phyloP scores from a whole-genome alignment of 2,113 vertebrate genomes.

The Leucoraja erinaceus region DNA sequence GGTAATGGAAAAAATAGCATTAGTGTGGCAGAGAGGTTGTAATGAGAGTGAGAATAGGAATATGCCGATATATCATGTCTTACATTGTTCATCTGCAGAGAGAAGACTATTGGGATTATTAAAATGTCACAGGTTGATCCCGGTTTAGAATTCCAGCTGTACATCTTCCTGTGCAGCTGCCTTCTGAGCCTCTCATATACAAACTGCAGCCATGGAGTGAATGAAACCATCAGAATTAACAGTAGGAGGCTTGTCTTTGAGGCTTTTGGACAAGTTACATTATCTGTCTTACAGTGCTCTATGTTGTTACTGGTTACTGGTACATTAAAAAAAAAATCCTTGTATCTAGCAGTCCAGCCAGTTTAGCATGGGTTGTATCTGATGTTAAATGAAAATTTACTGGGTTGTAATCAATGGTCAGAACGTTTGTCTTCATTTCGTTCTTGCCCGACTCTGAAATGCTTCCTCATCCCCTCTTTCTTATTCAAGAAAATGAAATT shows the following conservation, averaged over 20 bases:
- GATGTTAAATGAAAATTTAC: not conserved
- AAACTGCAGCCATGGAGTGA: not conserved
- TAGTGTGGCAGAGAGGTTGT: conserved; percentile 20
- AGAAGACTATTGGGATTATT: conserved; percentile 25
- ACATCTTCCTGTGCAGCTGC: not conserved
- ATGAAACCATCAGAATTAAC: conserved; percentile 6
- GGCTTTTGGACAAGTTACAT: not conserved
- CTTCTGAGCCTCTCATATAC: conserved; percentile 17
- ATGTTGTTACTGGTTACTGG: not conserved
- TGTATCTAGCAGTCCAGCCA: not conserved
- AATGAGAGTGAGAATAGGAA: conserved; percentile 25
- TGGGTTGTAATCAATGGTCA: not conserved
- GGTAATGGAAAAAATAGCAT: conserved; percentile 27
- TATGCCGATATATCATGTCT: conserved; percentile 3
- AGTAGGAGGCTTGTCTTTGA: conserved; percentile 21
- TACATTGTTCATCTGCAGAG: not conserved
- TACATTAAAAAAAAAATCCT: conserved; percentile 2
- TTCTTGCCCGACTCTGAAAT: not conserved
- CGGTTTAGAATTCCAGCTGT: conserved; percentile 5
- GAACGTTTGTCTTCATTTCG: no score
- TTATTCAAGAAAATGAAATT: not conserved
- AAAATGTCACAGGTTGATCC: conserved; percentile 35
- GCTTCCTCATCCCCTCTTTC: not conserved
- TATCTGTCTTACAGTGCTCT: conserved; percentile 1
- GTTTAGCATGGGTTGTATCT: no score